Conservation (phyloP, 2,888 invertebrate species). For the Portevinia maculata region DNA sequence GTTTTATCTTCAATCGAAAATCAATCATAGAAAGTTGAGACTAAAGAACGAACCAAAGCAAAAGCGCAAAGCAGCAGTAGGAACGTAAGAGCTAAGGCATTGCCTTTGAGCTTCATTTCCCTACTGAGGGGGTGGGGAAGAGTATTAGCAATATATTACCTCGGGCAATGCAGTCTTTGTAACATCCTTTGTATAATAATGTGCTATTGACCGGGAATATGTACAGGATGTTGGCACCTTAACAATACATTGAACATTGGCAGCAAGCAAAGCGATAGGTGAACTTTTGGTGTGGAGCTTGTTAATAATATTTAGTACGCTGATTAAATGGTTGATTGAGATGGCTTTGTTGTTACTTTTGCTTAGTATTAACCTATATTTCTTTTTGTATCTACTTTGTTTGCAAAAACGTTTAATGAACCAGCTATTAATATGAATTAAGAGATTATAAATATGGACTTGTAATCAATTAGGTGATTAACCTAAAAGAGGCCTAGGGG, state of each 20-base stretch:
- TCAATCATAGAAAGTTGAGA: conserved; percentile 58
- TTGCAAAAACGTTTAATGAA: too few species aligned
- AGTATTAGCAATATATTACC: conserved; percentile 13
- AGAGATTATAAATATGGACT: too few species aligned
- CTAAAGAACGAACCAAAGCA: conserved; percentile 35
- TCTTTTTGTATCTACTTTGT: too few species aligned
- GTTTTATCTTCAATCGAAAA: conserved; percentile 69
- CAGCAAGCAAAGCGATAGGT: not conserved
- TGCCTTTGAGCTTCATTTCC: conserved; percentile 24
- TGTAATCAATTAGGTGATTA: too few species aligned
- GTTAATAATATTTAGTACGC: not conserved
- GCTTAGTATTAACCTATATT: not conserved
- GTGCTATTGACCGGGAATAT: not conserved
- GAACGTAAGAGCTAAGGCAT: conserved; percentile 8
- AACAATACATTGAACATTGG: not conserved
- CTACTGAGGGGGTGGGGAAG: not conserved
- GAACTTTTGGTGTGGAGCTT: not conserved
- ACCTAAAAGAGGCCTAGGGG: too few species aligned
- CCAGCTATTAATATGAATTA: too few species aligned
- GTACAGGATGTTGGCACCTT: not conserved
- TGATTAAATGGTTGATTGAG: not conserved
- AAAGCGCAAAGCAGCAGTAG: not conserved
- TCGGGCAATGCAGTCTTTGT: conserved; percentile 28
- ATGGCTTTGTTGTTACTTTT: not conserved
- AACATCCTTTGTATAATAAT: conserved; percentile 2